Conservation (phyloP, 2,113 vertebrate genomes). For the Neomonachus schauinslandi region DNA sequence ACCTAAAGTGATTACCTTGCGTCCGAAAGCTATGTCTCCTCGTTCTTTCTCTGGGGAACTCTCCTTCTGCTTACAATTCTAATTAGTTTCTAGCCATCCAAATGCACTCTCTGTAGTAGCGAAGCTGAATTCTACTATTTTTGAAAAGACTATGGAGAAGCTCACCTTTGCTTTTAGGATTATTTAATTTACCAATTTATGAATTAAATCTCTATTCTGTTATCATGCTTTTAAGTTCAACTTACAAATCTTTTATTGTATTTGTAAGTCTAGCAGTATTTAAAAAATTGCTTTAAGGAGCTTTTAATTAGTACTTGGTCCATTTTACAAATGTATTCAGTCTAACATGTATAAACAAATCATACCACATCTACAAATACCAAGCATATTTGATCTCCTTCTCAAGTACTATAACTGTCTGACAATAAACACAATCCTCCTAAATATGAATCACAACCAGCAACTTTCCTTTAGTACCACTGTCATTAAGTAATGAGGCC, state of each 20-base stretch:
- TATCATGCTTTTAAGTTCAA: neutral
- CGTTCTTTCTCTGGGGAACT: neutral
- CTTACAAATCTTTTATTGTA: neutral
- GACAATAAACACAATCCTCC: neutral
- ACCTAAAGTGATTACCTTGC: neutral
- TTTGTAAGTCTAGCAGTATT: neutral
- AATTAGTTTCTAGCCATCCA: neutral
- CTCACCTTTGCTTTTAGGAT: neutral
- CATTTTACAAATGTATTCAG: neutral
- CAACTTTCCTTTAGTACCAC: neutral
- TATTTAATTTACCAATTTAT: neutral
- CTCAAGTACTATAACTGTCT: neutral
- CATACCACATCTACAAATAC: neutral
- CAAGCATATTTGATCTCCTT: neutral
- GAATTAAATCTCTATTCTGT: neutral
- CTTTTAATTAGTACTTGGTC: neutral
- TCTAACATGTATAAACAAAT: neutral
- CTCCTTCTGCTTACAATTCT: neutral
- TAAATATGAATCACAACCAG: neutral
- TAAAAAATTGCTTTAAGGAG: neutral
- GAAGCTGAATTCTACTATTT: neutral
- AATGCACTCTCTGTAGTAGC: neutral
- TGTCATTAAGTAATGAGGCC: neutral
- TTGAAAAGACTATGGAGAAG: neutral
- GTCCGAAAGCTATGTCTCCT: neutral